phyloP scores from a whole-genome alignment of 2,888 invertebrate species.

The Mechanitis mazaeus region DNA sequence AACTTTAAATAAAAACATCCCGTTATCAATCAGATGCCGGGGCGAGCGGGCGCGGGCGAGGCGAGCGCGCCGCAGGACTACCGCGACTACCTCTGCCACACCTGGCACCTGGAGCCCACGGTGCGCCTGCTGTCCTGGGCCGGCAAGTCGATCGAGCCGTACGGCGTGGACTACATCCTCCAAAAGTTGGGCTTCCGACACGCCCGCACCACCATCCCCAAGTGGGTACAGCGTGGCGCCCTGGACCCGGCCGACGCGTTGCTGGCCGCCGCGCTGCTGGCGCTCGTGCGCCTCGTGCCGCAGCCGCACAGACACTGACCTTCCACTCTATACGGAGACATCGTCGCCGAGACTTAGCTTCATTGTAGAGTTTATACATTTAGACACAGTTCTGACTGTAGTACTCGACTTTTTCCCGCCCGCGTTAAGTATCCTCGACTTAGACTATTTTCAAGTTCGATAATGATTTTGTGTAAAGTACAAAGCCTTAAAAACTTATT shows the following conservation, averaged over 20 bases:
- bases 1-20: neutral
- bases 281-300: conserved; percentile 80
- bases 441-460: no score
- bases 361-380: neutral
- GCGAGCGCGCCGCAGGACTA: conserved; percentile 80
- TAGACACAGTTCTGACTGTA: neutral
- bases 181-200: conserved; percentile 98
- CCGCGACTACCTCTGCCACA: conserved; percentile 93
- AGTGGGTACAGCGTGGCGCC: conserved; percentile 98
- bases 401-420: no score
- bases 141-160: conserved; percentile 97
- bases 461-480: neutral
- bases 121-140: conserved; percentile 91
- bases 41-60: conserved; percentile 49
- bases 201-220: conserved; percentile 98
- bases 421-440: no score
- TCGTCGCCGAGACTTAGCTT: neutral
- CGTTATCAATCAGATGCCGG: conserved; percentile 43
- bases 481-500: neutral
- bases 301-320: conserved; percentile 45
- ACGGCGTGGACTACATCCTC: conserved; percentile 98
- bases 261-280: conserved; percentile 85
- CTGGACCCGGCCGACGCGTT: conserved; percentile 98
- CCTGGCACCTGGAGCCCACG: conserved; percentile 97
- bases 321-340: no score